Evolutionary conservation across 2,888 invertebrate species (phyloP), one percentile per base, ranked within the genome.

Genomic region (Drosophila prostipennis): DNA sequence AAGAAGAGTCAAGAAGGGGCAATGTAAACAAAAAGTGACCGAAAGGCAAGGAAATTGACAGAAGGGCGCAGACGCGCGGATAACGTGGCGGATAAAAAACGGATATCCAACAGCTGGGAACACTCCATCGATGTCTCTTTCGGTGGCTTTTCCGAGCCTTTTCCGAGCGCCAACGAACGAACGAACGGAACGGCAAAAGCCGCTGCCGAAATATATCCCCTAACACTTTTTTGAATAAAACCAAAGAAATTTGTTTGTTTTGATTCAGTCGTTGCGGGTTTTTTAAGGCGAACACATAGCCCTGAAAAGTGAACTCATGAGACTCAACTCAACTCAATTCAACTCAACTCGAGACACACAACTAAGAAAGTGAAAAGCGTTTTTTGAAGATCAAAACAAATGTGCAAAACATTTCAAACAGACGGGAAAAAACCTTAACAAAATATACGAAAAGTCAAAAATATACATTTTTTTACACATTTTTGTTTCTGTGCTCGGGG

Each of bases 231-330:
- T 74, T 65, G 70, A 83, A 90, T 90, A 90, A 87, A 90, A 89
- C 84, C 83, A 80, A 86, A 77, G 88, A 80, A 79, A 78, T 78
- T 77, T 79, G 77, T 80, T 89, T 89, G 83, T 88, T 90, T 90
- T 88, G 87, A 89, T 89, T 90, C 90, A 90, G 90, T 90, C 89
- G 90, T 79, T 80, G 86, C 90, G 86, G 80, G 88, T 82, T 87
- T 89, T 81, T 79, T 72, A 77, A 78, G 77, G 83, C 77, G 87
- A 80, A 74, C 78, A 79, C 78, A 78, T 79, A 77, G 54, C 61
- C 61, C 42, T 69, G 63, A 65, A 48, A n/a, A 29, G 43, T 52
- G 23, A 42, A 14, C 23, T 37, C 29, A 26, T 2, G 42, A 58
- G 14, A 14, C 37, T 10, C 29, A 67, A 55, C n/a, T n/a, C n/a